These are phyloP conservation scores for Plumapathes pennacea DNA, from an alignment of 92 coral and sea anemone species.

Conservation along the genomic window DNA sequence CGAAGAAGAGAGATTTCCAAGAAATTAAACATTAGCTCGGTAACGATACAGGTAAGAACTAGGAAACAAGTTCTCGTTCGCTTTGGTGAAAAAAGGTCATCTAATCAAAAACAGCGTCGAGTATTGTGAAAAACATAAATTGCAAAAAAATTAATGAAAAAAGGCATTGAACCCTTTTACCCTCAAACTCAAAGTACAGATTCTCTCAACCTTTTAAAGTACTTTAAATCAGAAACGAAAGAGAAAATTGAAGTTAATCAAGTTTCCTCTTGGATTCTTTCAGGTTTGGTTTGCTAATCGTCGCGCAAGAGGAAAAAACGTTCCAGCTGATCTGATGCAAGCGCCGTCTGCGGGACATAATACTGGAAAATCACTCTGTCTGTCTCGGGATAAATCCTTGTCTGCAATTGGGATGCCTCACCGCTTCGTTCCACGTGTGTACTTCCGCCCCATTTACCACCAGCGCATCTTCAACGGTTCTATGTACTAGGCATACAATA, in stretches of 20 bases:
- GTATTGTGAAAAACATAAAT: not conserved
- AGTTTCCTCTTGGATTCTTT: not conserved
- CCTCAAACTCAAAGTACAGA: not conserved
- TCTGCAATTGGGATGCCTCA: no score
- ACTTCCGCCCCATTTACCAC: no score
- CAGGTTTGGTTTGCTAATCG: slow-evolving; percentile 73
- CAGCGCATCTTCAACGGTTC: no score
- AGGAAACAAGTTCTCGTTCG: no score
- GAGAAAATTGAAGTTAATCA: not conserved
- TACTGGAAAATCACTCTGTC: no score
- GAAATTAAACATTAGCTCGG: slow-evolving; percentile 34
- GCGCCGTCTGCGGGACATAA: no score
- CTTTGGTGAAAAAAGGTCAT: not conserved
- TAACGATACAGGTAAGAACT: slow-evolving; percentile 50
- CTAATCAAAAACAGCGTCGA: not conserved
- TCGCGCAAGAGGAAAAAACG: slow-evolving; percentile 64
- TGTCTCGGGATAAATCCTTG: no score
- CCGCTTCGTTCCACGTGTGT: no score
- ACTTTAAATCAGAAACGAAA: not conserved
- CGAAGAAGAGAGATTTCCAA: slow-evolving; percentile 40
- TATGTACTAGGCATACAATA: no score
- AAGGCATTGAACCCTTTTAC: not conserved
- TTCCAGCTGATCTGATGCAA: no score
- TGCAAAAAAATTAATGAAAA: not conserved
- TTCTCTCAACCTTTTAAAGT: not conserved